Evolutionary conservation across 2,888 invertebrate genomes (phyloP).

Genomic region (Agonopterix alstromeriana): DNA sequence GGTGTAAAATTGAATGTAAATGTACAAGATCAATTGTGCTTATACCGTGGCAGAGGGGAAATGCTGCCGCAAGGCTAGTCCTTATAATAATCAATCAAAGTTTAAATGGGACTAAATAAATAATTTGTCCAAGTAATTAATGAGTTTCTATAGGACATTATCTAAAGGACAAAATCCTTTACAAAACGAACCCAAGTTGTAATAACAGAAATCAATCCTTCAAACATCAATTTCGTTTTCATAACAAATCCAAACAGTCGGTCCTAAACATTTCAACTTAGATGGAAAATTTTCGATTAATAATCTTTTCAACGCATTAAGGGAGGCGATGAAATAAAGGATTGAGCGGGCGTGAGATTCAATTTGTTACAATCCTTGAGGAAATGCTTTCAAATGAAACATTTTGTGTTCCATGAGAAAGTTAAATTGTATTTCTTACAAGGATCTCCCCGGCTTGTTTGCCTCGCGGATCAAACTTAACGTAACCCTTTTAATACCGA

Average conservation of each 20-base stretch:
- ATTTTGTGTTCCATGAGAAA: constrained; percentile 55
- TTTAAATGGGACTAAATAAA: no score
- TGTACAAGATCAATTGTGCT: no score
- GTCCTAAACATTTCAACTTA: constrained; percentile 32
- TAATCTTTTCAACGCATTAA: constrained; percentile 60
- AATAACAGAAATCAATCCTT: constrained; percentile 13
- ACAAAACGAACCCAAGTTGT: background rate
- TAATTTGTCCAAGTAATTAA: no score
- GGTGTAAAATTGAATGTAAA: no score
- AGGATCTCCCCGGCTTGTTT: constrained; percentile 42
- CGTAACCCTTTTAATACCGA: constrained; percentile 40
- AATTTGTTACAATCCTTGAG: constrained; percentile 67
- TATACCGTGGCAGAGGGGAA: no score
- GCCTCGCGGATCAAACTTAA: constrained; percentile 36
- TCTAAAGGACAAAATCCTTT: background rate
- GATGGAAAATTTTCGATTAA: constrained; percentile 62
- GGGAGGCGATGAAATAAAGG: constrained; percentile 62
- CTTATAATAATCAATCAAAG: no score
- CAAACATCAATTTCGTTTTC: constrained; percentile 15
- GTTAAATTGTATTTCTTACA: constrained; percentile 68
- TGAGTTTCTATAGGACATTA: background rate
- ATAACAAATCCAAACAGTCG: constrained; percentile 44
- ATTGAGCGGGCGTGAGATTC: constrained; percentile 64
- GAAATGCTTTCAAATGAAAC: constrained; percentile 64
- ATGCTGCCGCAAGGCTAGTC: no score